A percentile compares a stretch with the other conserved stretches of the same genome.
Conservation (phyloP, 1,140 invertebrate genomes). For the Drosophila arizonae region DNA sequence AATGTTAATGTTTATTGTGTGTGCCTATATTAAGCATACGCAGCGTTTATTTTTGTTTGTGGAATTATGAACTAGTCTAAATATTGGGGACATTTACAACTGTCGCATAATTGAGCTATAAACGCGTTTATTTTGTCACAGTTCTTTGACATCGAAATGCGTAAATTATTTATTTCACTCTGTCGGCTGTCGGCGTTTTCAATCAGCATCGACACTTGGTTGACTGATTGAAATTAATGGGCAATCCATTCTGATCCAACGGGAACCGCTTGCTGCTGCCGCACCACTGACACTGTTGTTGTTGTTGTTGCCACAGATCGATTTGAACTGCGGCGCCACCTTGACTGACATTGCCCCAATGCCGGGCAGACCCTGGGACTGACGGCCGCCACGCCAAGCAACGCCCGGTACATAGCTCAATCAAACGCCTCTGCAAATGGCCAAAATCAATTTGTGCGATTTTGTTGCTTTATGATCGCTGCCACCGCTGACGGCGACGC, state of each 20-base stretch:
- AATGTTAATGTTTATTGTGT: conserved; percentile 25
- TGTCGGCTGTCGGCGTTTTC: conserved; percentile 60
- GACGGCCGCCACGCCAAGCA: conserved; percentile 32
- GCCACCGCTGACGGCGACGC: conserved; percentile 5
- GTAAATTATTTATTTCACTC: conserved; percentile 34
- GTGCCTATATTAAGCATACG: conserved; percentile 28
- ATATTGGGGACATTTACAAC: conserved; percentile 26
- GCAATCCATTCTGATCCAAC: conserved; percentile 22
- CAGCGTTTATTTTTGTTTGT: conserved; percentile 23
- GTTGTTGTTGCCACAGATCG: conserved; percentile 15
- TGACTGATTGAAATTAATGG: conserved; percentile 65
- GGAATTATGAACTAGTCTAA: conserved; percentile 10
- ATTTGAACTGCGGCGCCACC: conserved; percentile 30
- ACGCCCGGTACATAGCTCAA: conserved; percentile 28
- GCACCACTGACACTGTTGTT: not conserved
- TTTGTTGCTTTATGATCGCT: conserved; percentile 64
- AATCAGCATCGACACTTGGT: conserved; percentile 55
- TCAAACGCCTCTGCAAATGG: conserved; percentile 54
- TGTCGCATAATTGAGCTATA: conserved; percentile 55
- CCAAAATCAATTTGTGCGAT: conserved; percentile 75
- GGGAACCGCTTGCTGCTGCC: conserved; percentile 24
- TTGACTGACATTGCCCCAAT: conserved; percentile 31
- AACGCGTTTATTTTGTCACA: conserved; percentile 22
- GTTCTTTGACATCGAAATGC: conserved; percentile 59
- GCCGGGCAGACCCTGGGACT: conserved; percentile 3